A percentile compares a stretch with the other conserved stretches of the same genome.
These are phyloP conservation scores for Cottus gobio DNA, from an alignment of 2,113 vertebrate species.

Conservation along the genomic window DNA sequence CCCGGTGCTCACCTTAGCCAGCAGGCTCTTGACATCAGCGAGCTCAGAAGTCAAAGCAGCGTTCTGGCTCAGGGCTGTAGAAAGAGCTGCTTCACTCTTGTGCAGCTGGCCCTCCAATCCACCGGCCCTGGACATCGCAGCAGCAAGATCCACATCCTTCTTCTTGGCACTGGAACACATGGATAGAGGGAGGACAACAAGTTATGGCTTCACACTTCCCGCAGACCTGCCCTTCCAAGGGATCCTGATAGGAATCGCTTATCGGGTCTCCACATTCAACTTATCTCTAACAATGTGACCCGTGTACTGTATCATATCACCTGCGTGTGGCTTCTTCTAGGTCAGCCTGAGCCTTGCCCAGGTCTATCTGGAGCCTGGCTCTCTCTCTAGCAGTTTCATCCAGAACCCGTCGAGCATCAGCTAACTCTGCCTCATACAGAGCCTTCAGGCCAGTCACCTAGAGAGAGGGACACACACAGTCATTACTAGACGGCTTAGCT, in stretches of 20 bases:
- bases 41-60: slow-evolving; percentile 85
- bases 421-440: slow-evolving; percentile 94
- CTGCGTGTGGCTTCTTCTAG: slow-evolving; percentile 89
- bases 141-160: slow-evolving; percentile 88
- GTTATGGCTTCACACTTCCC: background rate
- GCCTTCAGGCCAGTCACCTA: slow-evolving; percentile 93
- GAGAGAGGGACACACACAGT: background rate
- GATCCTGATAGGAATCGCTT: background rate
- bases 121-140: slow-evolving; percentile 86
- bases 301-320: slow-evolving; percentile 46
- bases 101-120: slow-evolving; percentile 91
- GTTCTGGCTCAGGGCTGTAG: slow-evolving; percentile 89
- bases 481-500: background rate
- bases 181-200: slow-evolving; percentile 1
- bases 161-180: slow-evolving; percentile 88
- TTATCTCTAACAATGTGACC: background rate
- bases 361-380: slow-evolving; percentile 93
- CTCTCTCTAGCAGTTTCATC: slow-evolving; percentile 94
- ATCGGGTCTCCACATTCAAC: background rate
- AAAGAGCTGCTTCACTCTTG: slow-evolving; percentile 89
- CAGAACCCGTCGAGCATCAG: slow-evolving; percentile 91
- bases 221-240: background rate
- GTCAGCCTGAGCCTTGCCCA: slow-evolving; percentile 90
- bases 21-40: slow-evolving; percentile 86
- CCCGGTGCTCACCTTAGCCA: slow-evolving; percentile 87